Evolutionary conservation across 1,140 invertebrate genomes (phyloP).

Genomic region (Drosophila fuyamai): DNA sequence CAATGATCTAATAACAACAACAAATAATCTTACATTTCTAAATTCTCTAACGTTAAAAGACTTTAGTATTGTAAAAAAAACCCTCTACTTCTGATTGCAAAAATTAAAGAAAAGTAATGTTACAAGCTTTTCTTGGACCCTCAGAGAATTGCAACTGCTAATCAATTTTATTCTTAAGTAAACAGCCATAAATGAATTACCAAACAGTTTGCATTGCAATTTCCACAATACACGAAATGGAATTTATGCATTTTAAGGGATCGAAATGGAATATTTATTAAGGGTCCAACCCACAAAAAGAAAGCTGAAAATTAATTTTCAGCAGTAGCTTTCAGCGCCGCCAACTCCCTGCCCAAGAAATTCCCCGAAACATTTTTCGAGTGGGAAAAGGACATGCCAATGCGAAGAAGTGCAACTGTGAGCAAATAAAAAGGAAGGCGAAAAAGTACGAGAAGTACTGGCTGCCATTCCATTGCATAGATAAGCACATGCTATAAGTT

Average conservation of each 20-base stretch:
- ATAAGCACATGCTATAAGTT: constrained; percentile 50
- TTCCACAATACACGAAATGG: constrained; percentile 8
- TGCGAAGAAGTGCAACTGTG: constrained; percentile 26
- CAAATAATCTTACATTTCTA: too few species aligned
- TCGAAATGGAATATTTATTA: constrained; percentile 44
- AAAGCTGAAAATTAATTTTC: constrained; percentile 38
- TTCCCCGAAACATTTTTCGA: constrained; percentile 31
- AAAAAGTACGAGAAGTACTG: constrained; percentile 19
- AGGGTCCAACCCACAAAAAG: constrained; percentile 5
- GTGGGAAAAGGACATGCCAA: constrained; percentile 37
- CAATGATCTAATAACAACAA: too few species aligned
- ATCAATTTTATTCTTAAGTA: constrained; percentile 18
- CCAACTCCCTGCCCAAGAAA: neutral
- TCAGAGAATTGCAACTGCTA: neutral
- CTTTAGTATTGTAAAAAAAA: too few species aligned
- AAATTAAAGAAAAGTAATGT: neutral
- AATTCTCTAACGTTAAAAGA: too few species aligned
- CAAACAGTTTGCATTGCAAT: constrained; percentile 16
- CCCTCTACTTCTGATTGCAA: too few species aligned
- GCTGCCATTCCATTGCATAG: constrained; percentile 46
- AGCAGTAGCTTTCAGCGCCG: constrained; percentile 3
- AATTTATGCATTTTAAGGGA: constrained; percentile 27
- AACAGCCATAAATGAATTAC: constrained; percentile 13
- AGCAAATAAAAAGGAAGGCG: constrained; percentile 23
- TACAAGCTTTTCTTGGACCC: neutral